Evolutionary conservation across 2,797 vertebrate species (phyloP), one percentile per base, ranked within the genome.

Genomic region (Philypnodon macrostomus): DNA sequence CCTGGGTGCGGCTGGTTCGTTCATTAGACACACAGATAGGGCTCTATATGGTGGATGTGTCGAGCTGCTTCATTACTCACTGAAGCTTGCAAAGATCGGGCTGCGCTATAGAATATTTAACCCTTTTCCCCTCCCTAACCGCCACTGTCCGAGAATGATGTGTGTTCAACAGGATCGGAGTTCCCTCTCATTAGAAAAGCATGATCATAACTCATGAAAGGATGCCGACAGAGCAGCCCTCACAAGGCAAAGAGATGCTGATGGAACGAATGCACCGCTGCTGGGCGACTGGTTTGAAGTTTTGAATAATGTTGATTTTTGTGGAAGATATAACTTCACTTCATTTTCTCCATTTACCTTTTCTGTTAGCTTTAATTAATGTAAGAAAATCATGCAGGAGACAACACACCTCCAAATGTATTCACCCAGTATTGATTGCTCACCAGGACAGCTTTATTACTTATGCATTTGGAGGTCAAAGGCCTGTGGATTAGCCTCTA

Each of bases 61-160:
- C n/a, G n/a, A n/a, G n/a, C 69, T 18, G 65, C 70, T 77, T 80
- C 83, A 83, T 85, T 81, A 79, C 73, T 74, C 68, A 73, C 69
- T 18, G 46, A 63, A 61, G 53, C 53, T 50, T 14, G 53, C 64
- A 32, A 10, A 51, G 37, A 60, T 60, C 37, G 17, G 63, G 66
- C 63, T 45, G 9, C 2, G 37, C 51, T 15, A 42, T 50, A n/a
- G 70, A 67, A 72, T 75, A 67, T 69, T 66, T 62, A 71, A 67
- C 37, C 60, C 59, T 35, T 2, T 5, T 14, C 36, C 3, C 4
- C 21, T 44, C 42, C 26, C 26, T 0, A 15, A 13, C 23, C 13
- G 11, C 24, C 31, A 1, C 23, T 12, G 31, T 31, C 4, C 1
- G 14, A 33, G 46, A 63, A 58, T 61, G 53, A 72, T 21, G 53